Evolutionary conservation across 2,113 vertebrate genomes (phyloP).

Genomic region (Arvicanthis niloticus): DNA sequence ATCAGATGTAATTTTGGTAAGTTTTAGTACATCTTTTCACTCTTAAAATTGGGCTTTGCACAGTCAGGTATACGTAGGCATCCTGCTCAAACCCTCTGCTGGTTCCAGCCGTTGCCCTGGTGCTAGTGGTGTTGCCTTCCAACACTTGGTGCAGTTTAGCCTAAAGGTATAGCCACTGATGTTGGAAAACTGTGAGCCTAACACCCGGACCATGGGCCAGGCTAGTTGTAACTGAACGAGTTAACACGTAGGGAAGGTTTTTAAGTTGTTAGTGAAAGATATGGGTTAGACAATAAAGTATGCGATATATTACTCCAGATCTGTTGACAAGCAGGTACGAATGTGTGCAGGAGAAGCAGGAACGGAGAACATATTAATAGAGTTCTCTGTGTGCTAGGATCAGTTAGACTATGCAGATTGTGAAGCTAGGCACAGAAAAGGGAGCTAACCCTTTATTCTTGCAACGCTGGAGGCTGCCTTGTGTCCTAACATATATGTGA

Average conservation of each 20-base stretch:
- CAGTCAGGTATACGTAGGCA: rapidly evolving
- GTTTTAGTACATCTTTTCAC: neutral
- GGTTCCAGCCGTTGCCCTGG: neutral
- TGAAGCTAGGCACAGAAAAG: neutral
- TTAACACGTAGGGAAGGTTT: neutral
- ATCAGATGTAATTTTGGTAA: neutral
- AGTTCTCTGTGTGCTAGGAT: neutral
- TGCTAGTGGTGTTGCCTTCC: neutral
- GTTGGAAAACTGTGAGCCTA: neutral
- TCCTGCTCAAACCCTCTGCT: rapidly evolving
- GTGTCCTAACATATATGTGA: neutral
- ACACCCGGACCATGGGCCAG: too few relatives aligned
- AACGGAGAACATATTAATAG: too few relatives aligned
- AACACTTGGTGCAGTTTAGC: neutral
- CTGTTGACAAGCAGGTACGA: neutral
- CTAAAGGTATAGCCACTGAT: neutral
- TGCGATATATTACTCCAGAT: neutral
- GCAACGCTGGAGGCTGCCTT: neutral
- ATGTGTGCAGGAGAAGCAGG: neutral
- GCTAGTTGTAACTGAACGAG: neutral
- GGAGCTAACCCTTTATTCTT: neutral
- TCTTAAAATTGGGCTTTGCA: neutral
- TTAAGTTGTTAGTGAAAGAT: neutral
- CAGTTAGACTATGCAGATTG: neutral
- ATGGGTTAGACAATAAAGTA: neutral